phyloP scores from a whole-genome alignment of 1,140 invertebrate species.

The Lasioglossum albipes region DNA sequence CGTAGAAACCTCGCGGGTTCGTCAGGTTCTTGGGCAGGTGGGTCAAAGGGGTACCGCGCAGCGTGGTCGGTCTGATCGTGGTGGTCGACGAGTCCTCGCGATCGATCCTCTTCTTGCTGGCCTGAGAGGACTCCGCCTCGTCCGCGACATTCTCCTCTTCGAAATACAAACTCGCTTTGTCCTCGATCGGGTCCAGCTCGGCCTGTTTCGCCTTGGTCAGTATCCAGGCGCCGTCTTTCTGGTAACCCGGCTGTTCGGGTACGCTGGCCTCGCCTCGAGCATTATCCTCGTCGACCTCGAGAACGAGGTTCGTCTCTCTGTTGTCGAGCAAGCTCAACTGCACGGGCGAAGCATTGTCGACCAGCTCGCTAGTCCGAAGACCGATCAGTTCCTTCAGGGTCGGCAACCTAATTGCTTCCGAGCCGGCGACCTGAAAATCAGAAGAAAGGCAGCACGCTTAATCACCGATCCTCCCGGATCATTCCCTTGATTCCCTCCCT shows the following conservation, averaged over 20 bases:
- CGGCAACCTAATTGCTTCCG: constrained; percentile 67
- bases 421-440: constrained; percentile 76
- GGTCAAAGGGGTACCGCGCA: constrained; percentile 46
- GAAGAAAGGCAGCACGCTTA: constrained; percentile 69
- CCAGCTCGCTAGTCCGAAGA: constrained; percentile 29
- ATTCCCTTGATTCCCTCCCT: constrained; percentile 33
- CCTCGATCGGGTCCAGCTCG: neutral
- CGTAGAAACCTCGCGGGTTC: constrained; percentile 64
- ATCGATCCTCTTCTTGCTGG: constrained; percentile 26
- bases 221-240: neutral
- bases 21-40: neutral
- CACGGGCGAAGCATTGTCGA: constrained; percentile 36
- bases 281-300: neutral
- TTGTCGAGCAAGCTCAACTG: constrained; percentile 38
- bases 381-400: constrained; percentile 72
- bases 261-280: neutral
- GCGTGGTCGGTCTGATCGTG: constrained; percentile 48
- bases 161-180: constrained; percentile 15
- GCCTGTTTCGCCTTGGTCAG: neutral
- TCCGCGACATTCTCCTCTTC: constrained; percentile 17
- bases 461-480: constrained; percentile 26
- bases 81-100: constrained; percentile 12
- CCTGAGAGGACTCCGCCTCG: constrained; percentile 16
- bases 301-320: neutral
- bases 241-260: neutral